phyloP scores from a whole-genome alignment of 2,797 vertebrate species.

The Rhinatrema bivittatum region DNA sequence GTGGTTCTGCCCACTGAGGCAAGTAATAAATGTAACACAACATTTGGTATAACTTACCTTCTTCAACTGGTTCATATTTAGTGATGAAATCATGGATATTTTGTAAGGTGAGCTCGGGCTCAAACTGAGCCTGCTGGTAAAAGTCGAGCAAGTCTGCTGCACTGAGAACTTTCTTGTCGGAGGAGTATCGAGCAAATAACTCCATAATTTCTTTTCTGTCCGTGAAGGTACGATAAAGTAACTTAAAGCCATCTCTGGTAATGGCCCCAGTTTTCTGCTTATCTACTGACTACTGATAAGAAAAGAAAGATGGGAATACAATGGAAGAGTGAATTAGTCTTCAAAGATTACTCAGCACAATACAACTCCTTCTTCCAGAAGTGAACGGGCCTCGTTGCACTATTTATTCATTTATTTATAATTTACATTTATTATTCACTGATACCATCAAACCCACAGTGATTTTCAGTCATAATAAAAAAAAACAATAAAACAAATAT shows the following conservation, averaged over 20 bases:
- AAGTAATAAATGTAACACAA: too few species aligned
- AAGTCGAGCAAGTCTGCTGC: constrained; percentile 49
- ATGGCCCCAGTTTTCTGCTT: constrained; percentile 20
- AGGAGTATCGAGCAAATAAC: constrained; percentile 53
- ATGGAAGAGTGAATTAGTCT: too few species aligned
- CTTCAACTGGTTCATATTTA: constrained; percentile 69
- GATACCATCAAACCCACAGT: too few species aligned
- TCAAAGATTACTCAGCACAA: too few species aligned
- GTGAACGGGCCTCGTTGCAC: too few species aligned
- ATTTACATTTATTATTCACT: too few species aligned
- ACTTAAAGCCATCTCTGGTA: constrained; percentile 52
- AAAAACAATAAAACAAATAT: too few species aligned
- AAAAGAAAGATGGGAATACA: background rate
- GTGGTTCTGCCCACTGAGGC: too few species aligned
- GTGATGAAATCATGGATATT: constrained; percentile 55
- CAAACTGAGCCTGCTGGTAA: constrained; percentile 61
- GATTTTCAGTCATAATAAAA: too few species aligned
- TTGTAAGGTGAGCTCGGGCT: constrained; percentile 21
- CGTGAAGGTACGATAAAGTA: constrained; percentile 41
- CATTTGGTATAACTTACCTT: constrained; percentile 57
- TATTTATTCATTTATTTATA: too few species aligned
- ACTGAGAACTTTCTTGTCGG: constrained; percentile 33
- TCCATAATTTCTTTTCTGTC: constrained; percentile 54
- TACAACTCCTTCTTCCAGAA: too few species aligned
- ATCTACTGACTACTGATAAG: constrained; percentile 40